Evolutionary conservation across 2,797 vertebrate genomes (phyloP).

Genomic region (Lepus townsendii): DNA sequence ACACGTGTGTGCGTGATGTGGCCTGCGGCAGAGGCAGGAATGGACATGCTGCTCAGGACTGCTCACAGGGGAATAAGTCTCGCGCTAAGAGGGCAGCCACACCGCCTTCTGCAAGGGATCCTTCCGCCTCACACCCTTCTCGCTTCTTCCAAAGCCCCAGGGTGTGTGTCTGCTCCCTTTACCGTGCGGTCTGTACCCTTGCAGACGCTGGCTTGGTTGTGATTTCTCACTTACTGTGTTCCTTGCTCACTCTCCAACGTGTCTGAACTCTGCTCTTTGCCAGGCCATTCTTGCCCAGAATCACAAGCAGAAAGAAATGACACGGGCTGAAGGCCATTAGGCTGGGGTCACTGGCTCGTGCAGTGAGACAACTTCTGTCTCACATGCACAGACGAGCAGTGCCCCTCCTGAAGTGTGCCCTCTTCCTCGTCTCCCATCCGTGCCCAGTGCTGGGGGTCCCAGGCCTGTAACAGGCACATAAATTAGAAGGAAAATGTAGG

Average conservation of each 20-base stretch:
- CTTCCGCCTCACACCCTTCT: neutral
- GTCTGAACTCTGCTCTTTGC: too few species aligned
- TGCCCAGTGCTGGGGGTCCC: neutral
- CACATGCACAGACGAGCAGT: neutral
- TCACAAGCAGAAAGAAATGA: neutral
- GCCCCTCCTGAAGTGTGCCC: neutral
- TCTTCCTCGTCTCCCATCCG: neutral
- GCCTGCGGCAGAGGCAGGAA: neutral
- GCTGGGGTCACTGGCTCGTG: neutral
- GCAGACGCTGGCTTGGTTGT: neutral
- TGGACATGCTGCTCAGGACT: neutral
- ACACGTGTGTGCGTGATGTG: too few species aligned
- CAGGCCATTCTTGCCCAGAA: neutral
- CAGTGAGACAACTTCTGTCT: too few species aligned
- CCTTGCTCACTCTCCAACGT: neutral
- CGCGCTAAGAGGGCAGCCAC: neutral
- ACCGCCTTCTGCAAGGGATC: neutral
- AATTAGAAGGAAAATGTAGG: constrained; percentile 32
- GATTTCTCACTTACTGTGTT: neutral
- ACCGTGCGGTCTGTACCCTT: neutral
- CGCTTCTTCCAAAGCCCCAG: neutral
- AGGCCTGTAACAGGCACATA: neutral
- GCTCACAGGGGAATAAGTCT: neutral
- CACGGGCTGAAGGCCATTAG: neutral
- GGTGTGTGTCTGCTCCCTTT: neutral